Evolutionary conservation across 2,888 invertebrate genomes (phyloP).

Genomic region (Philonicus albiceps): DNA sequence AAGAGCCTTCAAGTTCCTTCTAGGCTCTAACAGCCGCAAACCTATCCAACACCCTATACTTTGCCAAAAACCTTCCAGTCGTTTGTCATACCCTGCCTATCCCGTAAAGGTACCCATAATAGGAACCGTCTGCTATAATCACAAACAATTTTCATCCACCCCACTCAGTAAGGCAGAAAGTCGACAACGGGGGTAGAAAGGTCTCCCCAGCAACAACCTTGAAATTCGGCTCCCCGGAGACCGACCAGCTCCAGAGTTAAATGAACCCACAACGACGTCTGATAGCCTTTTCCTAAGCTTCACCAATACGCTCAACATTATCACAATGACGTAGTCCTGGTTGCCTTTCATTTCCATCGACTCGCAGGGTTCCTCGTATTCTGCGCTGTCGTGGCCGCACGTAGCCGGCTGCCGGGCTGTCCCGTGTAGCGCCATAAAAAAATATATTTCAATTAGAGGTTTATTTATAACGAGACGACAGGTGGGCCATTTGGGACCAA

Average conservation of each 20-base stretch:
- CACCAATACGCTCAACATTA: not conserved
- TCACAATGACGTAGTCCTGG: not conserved
- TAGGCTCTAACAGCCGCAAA: not conserved
- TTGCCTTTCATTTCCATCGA: not conserved
- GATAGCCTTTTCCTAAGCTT: conserved; percentile 9
- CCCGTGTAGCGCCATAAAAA: not conserved
- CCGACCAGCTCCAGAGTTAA: conserved; percentile 42
- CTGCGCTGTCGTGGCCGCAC: not conserved
- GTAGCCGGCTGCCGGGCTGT: not conserved
- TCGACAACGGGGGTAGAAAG: not conserved
- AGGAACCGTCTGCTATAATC: conserved; percentile 29
- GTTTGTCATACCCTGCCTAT: not conserved
- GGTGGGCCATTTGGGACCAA: conserved; percentile 17
- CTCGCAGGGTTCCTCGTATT: not conserved
- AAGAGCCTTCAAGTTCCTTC: not conserved
- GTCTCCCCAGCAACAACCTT: conserved; percentile 42
- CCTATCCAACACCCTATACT: not conserved
- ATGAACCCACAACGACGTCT: conserved; percentile 44
- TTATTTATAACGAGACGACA: conserved; percentile 22
- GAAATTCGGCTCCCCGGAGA: conserved; percentile 33
- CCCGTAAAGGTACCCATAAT: conserved; percentile 10
- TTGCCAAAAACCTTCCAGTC: not conserved
- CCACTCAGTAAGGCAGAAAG: not conserved
- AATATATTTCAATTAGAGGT: conserved; percentile 35
- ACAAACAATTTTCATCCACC: conserved; percentile 17